Percentiles rank a stretch among this genome's conserved stretches.
These are phyloP conservation scores for Artibeus jamaicensis DNA, from an alignment of 2,797 vertebrate genomes.

Conservation along the genomic window DNA sequence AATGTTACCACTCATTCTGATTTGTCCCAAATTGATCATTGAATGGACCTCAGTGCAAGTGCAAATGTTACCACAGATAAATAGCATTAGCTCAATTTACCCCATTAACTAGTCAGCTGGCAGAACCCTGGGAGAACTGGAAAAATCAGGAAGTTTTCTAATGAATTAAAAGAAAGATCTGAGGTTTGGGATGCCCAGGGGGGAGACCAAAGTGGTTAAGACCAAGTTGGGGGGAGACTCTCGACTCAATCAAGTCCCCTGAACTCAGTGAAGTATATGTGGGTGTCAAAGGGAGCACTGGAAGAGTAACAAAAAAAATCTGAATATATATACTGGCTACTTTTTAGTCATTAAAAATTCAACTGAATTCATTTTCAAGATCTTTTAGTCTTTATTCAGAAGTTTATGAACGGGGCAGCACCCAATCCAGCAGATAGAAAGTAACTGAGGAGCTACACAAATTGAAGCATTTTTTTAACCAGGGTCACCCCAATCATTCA, in stretches of 20 bases:
- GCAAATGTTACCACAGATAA: neutral
- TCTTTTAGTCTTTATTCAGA: neutral
- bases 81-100: neutral
- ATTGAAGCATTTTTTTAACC: neutral
- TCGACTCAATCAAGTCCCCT: neutral
- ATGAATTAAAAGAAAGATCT: neutral
- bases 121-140: neutral
- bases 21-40: neutral
- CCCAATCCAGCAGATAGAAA: neutral
- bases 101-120: neutral
- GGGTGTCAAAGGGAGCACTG: neutral
- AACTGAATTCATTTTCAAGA: neutral
- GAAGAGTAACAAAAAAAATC: neutral
- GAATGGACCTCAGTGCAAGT: neutral
- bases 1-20: neutral
- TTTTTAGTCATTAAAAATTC: neutral
- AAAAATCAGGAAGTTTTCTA: neutral
- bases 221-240: too few relatives aligned
- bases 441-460: neutral
- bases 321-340: too few relatives aligned
- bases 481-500: neutral
- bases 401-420: neutral
- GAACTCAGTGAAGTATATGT: neutral
- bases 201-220: too few relatives aligned
- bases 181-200: neutral